Evolutionary conservation across 2,888 invertebrate species (phyloP), one percentile per base, ranked within the genome.

Genomic region (Hyalella azteca): DNA sequence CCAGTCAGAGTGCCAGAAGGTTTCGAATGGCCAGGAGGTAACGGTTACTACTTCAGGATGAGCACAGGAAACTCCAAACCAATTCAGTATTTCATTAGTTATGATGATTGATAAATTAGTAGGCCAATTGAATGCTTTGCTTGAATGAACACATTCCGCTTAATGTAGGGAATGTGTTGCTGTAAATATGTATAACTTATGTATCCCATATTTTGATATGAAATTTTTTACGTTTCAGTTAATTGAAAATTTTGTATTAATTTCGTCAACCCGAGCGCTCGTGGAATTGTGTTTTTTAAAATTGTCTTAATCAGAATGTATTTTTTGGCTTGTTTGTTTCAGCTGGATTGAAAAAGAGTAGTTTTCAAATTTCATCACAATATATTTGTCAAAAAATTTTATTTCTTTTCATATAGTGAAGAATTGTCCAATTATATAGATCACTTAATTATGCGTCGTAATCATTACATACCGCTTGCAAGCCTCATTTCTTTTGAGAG

Each of bases 1-100:
- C 75, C 79, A 36, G 77, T 83, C 73, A 76, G 79, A 75, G 48
- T 45, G 22, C 79, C 81, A 7, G 59, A 79, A 2, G 78, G 81
- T 1, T 49, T 82, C 49, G 78, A 78, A 15, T 81, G 82, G 79
- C 84, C 82, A 2, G 82, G 82, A n/a, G 84, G 82, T 9, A 84
- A 82, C 36, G 84, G 84, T 29, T 82, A 84, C 48, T 84, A 66
- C 75, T 82, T 84, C 78, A 81, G 82, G 39, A 84, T 84, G 84
- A 82, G 81, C 48, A 79, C 84, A 45, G 76, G 79, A 39, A 81
- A 81, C 36, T 80, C 79, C 32, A 76, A 81, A 22, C 84, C 84
- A 0, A 66, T 82, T 32, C 60, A 60, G 9, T 84, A 84, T 66
- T 84, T 84, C 49, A 82, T 84, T 22, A 50, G 81, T 15, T 84